Conservation (phyloP, 37 sponge, comb jelly and placozoan species). For the Crambe crambe region DNA sequence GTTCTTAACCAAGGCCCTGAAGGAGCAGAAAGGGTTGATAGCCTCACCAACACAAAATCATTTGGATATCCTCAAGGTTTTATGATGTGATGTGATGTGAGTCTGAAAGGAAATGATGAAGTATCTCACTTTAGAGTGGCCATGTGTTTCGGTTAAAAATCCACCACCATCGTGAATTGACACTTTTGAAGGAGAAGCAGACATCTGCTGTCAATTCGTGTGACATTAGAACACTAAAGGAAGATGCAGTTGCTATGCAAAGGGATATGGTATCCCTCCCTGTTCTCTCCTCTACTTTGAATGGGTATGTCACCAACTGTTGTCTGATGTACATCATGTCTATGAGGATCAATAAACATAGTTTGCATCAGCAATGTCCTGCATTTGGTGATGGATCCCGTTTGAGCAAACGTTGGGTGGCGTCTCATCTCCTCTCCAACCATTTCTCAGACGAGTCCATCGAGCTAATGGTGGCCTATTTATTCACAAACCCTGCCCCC, state of each 20-base stretch:
- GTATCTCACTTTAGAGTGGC: slow-evolving; percentile 58
- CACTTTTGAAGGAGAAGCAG: slow-evolving; percentile 29
- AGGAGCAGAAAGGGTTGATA: slow-evolving; percentile 30
- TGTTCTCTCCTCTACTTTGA: slow-evolving; percentile 52
- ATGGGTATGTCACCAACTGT: slow-evolving; percentile 77
- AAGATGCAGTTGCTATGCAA: slow-evolving; percentile 20
- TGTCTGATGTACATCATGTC: no score
- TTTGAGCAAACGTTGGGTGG: slow-evolving; percentile 89
- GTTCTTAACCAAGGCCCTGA: slow-evolving; percentile 60
- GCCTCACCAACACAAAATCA: slow-evolving; percentile 63
- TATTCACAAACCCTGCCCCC: slow-evolving; percentile 72
- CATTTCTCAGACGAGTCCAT: slow-evolving; percentile 86
- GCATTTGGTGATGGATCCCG: slow-evolving; percentile 70
- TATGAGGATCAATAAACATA: slow-evolving; percentile 1
- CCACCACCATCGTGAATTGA: slow-evolving; percentile 59
- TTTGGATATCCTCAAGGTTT: slow-evolving; percentile 79
- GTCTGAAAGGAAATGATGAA: no score
- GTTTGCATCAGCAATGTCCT: slow-evolving; percentile 74
- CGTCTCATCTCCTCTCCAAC: slow-evolving; percentile 83
- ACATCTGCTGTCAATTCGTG: neutral
- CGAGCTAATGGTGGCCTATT: slow-evolving; percentile 86
- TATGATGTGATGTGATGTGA: neutral
- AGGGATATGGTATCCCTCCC: slow-evolving; percentile 39
- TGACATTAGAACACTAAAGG: neutral
- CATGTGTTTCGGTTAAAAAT: slow-evolving; percentile 79